Conservation (phyloP, 2,888 invertebrate species). For the Drosophila pseudotalamancana region DNA sequence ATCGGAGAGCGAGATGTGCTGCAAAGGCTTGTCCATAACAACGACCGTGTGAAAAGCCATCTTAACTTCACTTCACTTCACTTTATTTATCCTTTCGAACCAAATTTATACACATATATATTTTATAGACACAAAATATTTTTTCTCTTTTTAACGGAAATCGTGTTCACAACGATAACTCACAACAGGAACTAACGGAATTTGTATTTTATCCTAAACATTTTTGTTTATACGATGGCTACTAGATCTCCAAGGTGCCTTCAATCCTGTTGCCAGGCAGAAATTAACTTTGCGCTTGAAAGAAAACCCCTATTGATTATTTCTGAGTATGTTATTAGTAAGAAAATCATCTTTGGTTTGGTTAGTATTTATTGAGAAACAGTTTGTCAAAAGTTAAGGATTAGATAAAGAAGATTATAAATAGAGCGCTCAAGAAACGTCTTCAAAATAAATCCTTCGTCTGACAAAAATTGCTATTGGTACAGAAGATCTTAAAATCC, state of each 20-base stretch:
- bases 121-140: background rate
- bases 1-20: conserved; percentile 89
- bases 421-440: background rate
- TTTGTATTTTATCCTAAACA: background rate
- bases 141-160: background rate
- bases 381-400: background rate
- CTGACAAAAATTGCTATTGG: background rate
- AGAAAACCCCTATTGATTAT: conserved; percentile 5
- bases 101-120: background rate
- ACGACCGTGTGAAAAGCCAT: conserved; percentile 85
- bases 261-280: background rate
- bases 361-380: conserved; percentile 1
- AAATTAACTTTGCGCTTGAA: background rate
- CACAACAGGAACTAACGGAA: conserved; percentile 22
- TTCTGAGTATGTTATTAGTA: background rate
- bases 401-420: background rate
- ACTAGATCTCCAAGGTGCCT: conserved; percentile 52
- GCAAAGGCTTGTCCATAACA: conserved; percentile 88
- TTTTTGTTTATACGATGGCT: conserved; percentile 28
- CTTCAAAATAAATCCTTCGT: no score
- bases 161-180: conserved; percentile 23
- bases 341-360: background rate
- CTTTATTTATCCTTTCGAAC: background rate
- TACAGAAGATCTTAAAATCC: no score
- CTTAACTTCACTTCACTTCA: background rate